Evolutionary conservation across 2,113 vertebrate genomes (phyloP).

Genomic region (Eulacestoma nigropectus): DNA sequence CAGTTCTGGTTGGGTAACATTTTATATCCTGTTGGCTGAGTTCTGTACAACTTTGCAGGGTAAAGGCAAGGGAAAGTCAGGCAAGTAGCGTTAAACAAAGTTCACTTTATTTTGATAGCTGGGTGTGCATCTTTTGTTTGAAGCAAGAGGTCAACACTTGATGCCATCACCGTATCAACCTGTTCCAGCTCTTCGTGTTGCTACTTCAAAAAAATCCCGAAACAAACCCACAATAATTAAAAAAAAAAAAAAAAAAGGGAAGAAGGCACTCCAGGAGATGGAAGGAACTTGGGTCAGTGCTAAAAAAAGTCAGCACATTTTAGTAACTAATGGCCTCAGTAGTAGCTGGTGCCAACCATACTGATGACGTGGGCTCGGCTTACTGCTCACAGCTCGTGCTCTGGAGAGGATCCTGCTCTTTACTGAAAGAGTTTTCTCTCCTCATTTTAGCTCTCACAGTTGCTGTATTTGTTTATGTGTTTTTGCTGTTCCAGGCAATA

Average conservation of each 20-base stretch:
- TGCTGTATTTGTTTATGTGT: not conserved
- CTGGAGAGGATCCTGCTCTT: not conserved
- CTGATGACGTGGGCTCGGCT: not conserved
- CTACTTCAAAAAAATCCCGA: not conserved
- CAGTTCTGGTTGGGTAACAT: constrained; percentile 24
- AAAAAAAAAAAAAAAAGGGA: not conserved
- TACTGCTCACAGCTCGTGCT: not conserved
- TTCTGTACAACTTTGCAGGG: not conserved
- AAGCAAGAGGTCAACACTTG: not conserved
- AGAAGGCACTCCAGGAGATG: not conserved
- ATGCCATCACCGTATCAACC: not conserved
- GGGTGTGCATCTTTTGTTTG: constrained; percentile 21
- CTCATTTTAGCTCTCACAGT: not conserved
- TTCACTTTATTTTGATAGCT: constrained; percentile 32
- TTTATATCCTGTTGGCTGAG: constrained; percentile 49
- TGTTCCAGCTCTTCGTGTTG: not conserved
- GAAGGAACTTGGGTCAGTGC: not conserved
- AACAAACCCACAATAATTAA: not conserved
- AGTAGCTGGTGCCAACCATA: not conserved
- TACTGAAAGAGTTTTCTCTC: not conserved
- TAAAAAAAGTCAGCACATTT: not conserved
- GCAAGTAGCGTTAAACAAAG: not conserved
- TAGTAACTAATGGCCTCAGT: not conserved
- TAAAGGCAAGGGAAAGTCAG: not conserved
- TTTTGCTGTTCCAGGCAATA: constrained; percentile 18